A percentile compares a stretch with the other conserved stretches of the same genome.
Conservation (phyloP, 2,888 invertebrate species). For the Aphidoletes aphidimyza region DNA sequence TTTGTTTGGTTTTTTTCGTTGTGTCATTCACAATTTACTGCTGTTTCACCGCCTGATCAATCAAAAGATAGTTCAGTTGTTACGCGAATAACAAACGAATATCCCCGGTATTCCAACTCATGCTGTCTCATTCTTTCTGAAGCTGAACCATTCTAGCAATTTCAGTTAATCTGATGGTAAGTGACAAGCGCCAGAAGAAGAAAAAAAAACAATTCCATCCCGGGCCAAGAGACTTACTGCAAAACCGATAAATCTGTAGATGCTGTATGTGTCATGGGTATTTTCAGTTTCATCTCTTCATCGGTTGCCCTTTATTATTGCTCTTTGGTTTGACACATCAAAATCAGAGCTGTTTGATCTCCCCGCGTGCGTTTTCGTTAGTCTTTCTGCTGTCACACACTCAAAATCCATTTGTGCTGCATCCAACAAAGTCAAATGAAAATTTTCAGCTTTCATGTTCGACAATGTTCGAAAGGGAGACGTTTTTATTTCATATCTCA, state of each 20-base stretch:
- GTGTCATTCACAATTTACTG: conserved; percentile 17
- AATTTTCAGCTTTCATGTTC: not conserved
- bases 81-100: no score
- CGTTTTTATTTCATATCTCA: not conserved
- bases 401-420: not conserved
- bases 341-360: conserved; percentile 25
- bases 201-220: no score
- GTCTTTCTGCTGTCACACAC: not conserved
- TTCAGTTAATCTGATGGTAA: not conserved
- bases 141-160: no score
- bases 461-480: not conserved
- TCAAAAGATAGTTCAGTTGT: conserved; percentile 8
- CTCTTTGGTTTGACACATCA: conserved; percentile 44
- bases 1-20: not conserved
- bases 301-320: conserved; percentile 25
- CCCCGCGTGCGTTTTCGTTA: not conserved
- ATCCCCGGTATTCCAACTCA: no score
- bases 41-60: conserved; percentile 43
- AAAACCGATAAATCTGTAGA: not conserved
- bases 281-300: not conserved
- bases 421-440: not conserved
- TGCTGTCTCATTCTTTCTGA: no score
- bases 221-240: no score
- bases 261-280: no score
- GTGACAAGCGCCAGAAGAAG: not conserved